phyloP scores from a whole-genome alignment of 2,113 vertebrate genomes.

The Paraplagusia blochii region DNA sequence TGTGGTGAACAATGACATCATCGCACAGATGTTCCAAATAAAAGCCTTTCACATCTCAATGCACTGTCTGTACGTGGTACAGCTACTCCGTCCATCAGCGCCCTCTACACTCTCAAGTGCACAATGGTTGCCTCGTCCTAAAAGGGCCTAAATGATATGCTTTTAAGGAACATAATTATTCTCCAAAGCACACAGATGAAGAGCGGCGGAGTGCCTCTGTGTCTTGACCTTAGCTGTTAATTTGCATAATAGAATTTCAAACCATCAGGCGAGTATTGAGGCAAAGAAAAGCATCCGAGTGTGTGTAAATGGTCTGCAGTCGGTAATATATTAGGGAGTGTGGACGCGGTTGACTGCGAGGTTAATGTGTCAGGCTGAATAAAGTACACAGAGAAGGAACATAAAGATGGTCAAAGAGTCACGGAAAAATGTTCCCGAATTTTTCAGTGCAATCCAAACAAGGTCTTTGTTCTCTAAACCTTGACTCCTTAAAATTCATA shows the following conservation, averaged over 20 bases:
- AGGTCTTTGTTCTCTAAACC: too few species aligned
- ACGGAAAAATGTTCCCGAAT: not conserved
- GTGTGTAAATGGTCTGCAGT: conserved; percentile 48
- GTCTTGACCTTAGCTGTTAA: conserved; percentile 54
- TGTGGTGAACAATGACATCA: too few species aligned
- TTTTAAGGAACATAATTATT: conserved; percentile 74
- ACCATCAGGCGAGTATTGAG: conserved; percentile 55
- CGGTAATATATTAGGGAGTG: conserved; percentile 22
- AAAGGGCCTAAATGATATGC: conserved; percentile 55
- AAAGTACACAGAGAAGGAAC: conserved; percentile 20
- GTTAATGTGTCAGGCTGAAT: conserved; percentile 32
- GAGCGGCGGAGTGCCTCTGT: conserved; percentile 32
- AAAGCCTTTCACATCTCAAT: not conserved
- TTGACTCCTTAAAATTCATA: too few species aligned
- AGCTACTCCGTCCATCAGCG: conserved; percentile 25
- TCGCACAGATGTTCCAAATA: too few species aligned
- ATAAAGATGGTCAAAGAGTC: conserved; percentile 32
- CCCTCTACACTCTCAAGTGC: conserved; percentile 23
- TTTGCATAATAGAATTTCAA: conserved; percentile 79
- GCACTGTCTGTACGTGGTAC: conserved; percentile 2
- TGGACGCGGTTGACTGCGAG: conserved; percentile 26
- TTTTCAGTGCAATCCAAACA: not conserved
- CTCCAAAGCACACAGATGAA: conserved; percentile 50
- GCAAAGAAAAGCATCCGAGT: conserved; percentile 46
- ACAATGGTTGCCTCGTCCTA: conserved; percentile 32